Base-by-base conservation (phyloP, 2,797 vertebrate species). In the Kryptolebias ocellatus region DNA sequence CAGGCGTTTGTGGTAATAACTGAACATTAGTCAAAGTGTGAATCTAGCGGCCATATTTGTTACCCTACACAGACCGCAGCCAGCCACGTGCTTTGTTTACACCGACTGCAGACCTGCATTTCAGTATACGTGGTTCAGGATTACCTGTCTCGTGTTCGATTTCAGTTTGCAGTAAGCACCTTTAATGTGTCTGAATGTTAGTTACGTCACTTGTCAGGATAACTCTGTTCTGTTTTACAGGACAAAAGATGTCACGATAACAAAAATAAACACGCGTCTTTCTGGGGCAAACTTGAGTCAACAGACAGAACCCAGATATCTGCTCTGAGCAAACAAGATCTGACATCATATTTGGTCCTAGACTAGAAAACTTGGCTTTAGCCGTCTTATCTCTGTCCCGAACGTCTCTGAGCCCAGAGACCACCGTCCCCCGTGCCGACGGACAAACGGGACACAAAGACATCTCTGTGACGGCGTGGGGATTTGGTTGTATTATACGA, bases 401-500 rank as follows among this genome's bases (percentile, higher is more conserved):
- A 69, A 17, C 31, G 55, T n/a, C 34, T 31, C n/a, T 12, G 3
- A 44, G n/a, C 49, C 61, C n/a, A 24, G 51, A 53, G 14, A 56
- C 11, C 2, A 49, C 50, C n/a, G 34, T n/a, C 42, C 64, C 31
- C 18, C 44, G 68, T 34, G 34, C 20, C 20, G 20, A 24, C 20
- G 29, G 20, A 56, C 53, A 18, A 18, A 55, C 54, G 10, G 4
- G 34, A 8, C 46, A 67, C 64, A 72, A 70, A 58, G 37, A 71
- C 63, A 63, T 28, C 53, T 66, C 47, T 68, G 24, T 62, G 29
- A 61, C 17, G 59, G 70, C 57, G 55, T 24, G 31, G 46, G 70
- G 64, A 75, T 75, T 77, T 78, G 53, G 52, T 39, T 57, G 54
- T 20, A 68, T 68, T 68, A 74, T 78, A 31, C 45, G 58, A 47